phyloP scores from a whole-genome alignment of 1,140 invertebrate genomes.

The Panulirus ornatus region DNA sequence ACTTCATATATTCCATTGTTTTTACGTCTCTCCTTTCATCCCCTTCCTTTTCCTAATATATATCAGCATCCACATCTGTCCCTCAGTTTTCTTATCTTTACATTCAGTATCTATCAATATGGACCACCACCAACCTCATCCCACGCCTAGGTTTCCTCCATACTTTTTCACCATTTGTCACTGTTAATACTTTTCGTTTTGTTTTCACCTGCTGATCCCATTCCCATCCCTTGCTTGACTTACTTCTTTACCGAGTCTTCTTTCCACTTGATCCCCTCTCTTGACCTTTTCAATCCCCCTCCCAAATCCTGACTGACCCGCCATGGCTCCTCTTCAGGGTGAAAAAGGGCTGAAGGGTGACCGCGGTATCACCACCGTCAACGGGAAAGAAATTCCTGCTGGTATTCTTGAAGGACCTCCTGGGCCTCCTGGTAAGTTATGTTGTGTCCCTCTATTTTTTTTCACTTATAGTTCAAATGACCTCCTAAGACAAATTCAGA shows the following conservation, averaged over 20 bases:
- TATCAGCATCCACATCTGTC: too few relatives aligned
- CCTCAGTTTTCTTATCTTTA: too few relatives aligned
- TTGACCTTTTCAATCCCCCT: constrained; percentile 46
- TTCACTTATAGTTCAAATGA: not conserved
- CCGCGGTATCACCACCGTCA: constrained; percentile 92
- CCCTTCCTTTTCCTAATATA: not conserved
- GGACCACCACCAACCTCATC: too few relatives aligned
- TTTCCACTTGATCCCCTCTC: not conserved
- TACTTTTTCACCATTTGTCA: too few relatives aligned
- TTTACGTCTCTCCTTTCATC: not conserved
- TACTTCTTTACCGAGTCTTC: not conserved
- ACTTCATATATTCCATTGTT: not conserved
- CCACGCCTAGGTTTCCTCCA: too few relatives aligned
- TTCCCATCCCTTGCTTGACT: not conserved
- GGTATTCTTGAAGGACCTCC: constrained; percentile 96
- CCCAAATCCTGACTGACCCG: constrained; percentile 32
- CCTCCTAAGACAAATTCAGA: too few relatives aligned
- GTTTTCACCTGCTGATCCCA: too few relatives aligned
- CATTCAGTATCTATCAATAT: too few relatives aligned
- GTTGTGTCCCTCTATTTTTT: not conserved
- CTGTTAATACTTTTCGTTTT: too few relatives aligned
- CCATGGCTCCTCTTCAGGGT: constrained; percentile 82
- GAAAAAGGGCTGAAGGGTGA: constrained; percentile 94
- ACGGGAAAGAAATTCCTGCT: constrained; percentile 92
- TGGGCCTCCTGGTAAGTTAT: constrained; percentile 88